phyloP scores from a whole-genome alignment of 2,888 invertebrate genomes.

The Spodoptera exigua region DNA sequence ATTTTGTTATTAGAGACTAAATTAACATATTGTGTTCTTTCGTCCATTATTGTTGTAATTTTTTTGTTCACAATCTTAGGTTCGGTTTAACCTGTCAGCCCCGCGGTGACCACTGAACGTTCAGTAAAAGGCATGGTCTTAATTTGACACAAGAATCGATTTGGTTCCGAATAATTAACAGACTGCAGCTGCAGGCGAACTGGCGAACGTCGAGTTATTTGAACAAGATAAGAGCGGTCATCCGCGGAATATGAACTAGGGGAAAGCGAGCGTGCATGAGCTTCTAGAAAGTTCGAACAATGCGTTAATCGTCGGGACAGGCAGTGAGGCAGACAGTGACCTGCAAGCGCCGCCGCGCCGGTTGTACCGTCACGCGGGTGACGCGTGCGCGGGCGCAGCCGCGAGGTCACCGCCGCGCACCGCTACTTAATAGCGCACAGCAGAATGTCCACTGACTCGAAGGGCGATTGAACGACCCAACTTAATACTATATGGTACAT shows the following conservation, averaged over 20 bases:
- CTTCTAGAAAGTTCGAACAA: conserved; percentile 72
- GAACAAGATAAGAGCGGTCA: conserved; percentile 49
- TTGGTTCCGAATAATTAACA: conserved; percentile 44
- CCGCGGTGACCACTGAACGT: neutral
- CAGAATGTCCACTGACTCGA: conserved; percentile 34
- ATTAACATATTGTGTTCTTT: conserved; percentile 27
- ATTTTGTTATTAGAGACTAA: neutral
- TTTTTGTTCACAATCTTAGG: conserved; percentile 1
- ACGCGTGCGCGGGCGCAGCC: conserved; percentile 59
- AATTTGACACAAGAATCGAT: conserved; percentile 24
- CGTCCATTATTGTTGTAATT: conserved; percentile 9
- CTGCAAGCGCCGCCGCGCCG: conserved; percentile 58
- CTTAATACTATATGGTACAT: too few species aligned
- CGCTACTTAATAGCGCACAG: conserved; percentile 5
- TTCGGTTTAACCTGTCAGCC: conserved; percentile 3
- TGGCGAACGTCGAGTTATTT: conserved; percentile 49
- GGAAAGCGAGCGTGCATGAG: conserved; percentile 61
- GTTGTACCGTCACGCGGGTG: conserved; percentile 62
- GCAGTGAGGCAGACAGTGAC: conserved; percentile 62
- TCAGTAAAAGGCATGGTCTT: conserved; percentile 23
- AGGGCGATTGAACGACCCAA: conserved; percentile 6
- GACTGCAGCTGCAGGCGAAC: conserved; percentile 46
- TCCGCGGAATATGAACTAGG: conserved; percentile 57
- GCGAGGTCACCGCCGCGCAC: conserved; percentile 54
- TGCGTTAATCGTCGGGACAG: conserved; percentile 65